Evolutionary conservation across 2,113 vertebrate species (phyloP), one percentile per base, ranked within the genome.

Genomic region (Ancistrus triradiatus): DNA sequence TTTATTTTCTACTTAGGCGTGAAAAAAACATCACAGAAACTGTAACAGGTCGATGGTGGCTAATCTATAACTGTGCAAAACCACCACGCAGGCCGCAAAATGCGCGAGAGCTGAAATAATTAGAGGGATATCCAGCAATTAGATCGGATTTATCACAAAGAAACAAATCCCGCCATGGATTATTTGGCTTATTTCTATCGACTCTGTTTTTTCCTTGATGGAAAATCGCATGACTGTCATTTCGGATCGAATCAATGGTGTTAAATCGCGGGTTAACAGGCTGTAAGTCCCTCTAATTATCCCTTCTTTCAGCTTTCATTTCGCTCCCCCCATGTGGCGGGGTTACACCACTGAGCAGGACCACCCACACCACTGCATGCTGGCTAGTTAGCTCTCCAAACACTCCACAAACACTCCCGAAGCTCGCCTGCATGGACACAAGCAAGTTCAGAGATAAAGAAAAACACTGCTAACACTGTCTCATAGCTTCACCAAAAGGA

Each of bases 361-460:
- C 85, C 84, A 86, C 84, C 82, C 86, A 79, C 72, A 24, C 46
- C 2, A n/a, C 18, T 35, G 3, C 18, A 25, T 42, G n/a, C 27
- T 31, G 27, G 3, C 27, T 31, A 7, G 3, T 7, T 31, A 7
- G 3, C 27, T 31, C 3, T 31, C 27, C 27, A 31, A 4, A 3
- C 27, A 31, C 7, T 3, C 27, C 27, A 31, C 27, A n/a, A n/a
- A n/a, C n/a, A n/a, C n/a, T n/a, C n/a, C n/a, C n/a, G n/a, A n/a
- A n/a, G n/a, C n/a, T n/a, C n/a, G n/a, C n/a, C n/a, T n/a, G n/a
- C n/a, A n/a, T n/a, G n/a, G n/a, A n/a, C n/a, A n/a, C n/a, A n/a
- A n/a, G n/a, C n/a, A n/a, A n/a, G n/a, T n/a, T n/a, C n/a, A n/a
- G n/a, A n/a, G n/a, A n/a, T n/a, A n/a, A n/a, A n/a, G n/a, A n/a